phyloP scores from a whole-genome alignment of 2,113 vertebrate genomes.

The Grammomys dolichurus region DNA sequence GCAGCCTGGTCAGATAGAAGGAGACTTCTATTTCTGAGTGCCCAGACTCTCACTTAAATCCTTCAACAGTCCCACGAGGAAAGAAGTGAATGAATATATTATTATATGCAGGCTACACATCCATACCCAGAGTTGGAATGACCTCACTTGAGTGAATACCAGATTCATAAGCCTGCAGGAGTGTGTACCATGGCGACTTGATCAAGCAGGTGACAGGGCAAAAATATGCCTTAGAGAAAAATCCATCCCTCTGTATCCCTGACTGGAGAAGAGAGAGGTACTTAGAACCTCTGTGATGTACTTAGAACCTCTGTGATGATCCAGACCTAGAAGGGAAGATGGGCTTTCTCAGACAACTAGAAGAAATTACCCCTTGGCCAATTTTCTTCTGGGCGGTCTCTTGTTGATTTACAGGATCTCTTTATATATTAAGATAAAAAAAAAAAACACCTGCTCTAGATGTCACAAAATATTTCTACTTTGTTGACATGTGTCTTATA shows the following conservation, averaged over 20 bases:
- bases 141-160: not conserved
- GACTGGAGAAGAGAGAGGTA: not conserved
- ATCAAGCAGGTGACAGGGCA: not conserved
- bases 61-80: not conserved
- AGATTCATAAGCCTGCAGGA: not conserved
- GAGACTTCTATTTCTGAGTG: not conserved
- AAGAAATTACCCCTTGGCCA: not conserved
- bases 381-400: constrained; percentile 1
- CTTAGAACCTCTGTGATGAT: not conserved
- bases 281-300: not conserved
- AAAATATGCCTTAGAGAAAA: not conserved
- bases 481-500: constrained; percentile 29
- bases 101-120: not conserved
- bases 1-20: not conserved
- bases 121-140: not conserved
- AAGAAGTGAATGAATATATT: not conserved
- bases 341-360: not conserved
- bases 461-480: not conserved
- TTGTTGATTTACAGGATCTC: constrained; percentile 37
- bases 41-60: not conserved
- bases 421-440: constrained; percentile 45
- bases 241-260: not conserved
- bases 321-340: not conserved
- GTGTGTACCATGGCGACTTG: not conserved
- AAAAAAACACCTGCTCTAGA: not conserved